Base-by-base conservation (phyloP, 2,113 vertebrate species). In the Pteronura brasiliensis region DNA sequence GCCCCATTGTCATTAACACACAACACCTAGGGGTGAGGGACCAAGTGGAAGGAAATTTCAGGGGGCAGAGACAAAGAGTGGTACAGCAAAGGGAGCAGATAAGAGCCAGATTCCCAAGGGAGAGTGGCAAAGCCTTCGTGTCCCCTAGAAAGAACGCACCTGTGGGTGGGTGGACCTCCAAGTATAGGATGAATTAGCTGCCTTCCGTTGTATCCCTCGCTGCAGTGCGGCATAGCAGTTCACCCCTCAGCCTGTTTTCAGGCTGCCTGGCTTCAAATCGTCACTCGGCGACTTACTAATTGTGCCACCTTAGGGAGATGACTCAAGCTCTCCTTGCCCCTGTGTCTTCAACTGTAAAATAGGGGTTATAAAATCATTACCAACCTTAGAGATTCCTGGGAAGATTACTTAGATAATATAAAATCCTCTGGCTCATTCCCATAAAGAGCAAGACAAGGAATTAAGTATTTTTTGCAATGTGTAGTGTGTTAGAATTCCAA, bases 191-290 rank as follows among this genome's bases (percentile, higher is more conserved):
- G 55, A n/a, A 34, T 34, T 52, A 49, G 31, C n/a, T 27, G 3
- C 8, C 0, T 4, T 36, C 49, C 15, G 0, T 4, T 12, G 27
- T 15, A 13, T 0, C 49, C 18, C 29, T 18, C 0, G 44, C 39
- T 9, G 4, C 34, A 18, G 42, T 11, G 27, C 25, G 25, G 15
- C 29, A 15, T 27, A 36, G 17, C 3, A 39, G 25, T 31, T 87
- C 13, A 15, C 69, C 20, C 11, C 25, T n/a, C 36, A 39, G 3
- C 47, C 44, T 67, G 21, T 13, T 31, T 15, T 13, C 25, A 6
- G 4, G 17, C 82, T 72, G 61, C 42, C 80, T 72, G n/a, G 10
- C 39, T 85, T 63, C 85, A 34, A 4, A 12, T 29, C 34, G 31
- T 61, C 6, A 20, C 29, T 49, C 29, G 39, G 1, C 31, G 39